Base-by-base conservation (phyloP, 1,140 invertebrate genomes). In the Hormaphis cornu region DNA sequence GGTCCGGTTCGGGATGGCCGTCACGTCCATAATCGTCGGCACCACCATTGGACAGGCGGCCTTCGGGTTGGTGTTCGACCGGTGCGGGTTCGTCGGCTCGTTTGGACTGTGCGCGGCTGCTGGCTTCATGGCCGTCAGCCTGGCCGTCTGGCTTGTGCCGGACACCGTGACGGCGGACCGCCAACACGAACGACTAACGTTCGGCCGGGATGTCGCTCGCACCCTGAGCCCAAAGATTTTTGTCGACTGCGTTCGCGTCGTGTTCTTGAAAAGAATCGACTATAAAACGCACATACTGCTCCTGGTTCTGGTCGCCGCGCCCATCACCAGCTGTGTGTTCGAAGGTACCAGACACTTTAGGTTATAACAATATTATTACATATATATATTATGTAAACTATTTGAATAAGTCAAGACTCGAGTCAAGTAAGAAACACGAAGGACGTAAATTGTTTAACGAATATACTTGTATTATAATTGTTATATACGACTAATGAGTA, bases 41-140 rank as follows among this genome's bases (percentile, higher is more conserved):
- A 44, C 40, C 20, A 30, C 56, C 12, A 42, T 46, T 30, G 52
- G 61, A 33, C 24, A 28, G 18, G 50, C 46, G 14, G 22, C 30
- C 16, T 24, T 42, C 35, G 63, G 63, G 3, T 50, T 35, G 14
- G 24, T 69, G 24, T 44, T 69, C 35, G 22, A 33, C 50, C 35
- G 16, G 16, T 56, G 26, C 18, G 63, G 52, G 6, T 71, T 71
- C 33, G 4, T 56, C 8, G 9, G 54, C 10, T 33, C 61, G 18
- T 69, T 69, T 54, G 14, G 35, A 24, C 18, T 69, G n/a, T 69
- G 61, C 61, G 40, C 52, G 22, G 48, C 24, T 18, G 35, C 56
- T 14, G 30, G 48, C 46, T 7, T 14, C 7, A 40, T 14, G 7
- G 37, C 37, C 14, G 7, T 40, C 14, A 14, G 37, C 14, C 37